A percentile compares a stretch with the other conserved stretches of the same genome.
phyloP scores from a whole-genome alignment of 1,140 invertebrate species.

The Steinernema feltiae region DNA sequence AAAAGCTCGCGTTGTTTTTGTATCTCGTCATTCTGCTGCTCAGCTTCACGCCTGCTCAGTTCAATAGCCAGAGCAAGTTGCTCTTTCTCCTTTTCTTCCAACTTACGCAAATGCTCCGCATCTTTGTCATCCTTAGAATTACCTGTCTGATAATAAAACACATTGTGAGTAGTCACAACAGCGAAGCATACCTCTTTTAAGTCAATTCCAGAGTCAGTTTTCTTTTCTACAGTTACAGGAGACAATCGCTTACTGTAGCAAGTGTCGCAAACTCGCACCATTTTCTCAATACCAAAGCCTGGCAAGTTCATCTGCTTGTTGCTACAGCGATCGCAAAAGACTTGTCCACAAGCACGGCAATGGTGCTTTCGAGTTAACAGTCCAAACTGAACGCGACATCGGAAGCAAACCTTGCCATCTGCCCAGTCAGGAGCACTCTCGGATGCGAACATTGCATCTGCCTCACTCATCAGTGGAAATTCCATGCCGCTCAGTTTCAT shows the following conservation, averaged over 20 bases:
- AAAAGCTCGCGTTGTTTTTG: slow-evolving; percentile 17
- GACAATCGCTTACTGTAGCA: slow-evolving; percentile 69
- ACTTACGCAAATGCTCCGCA: slow-evolving; percentile 38
- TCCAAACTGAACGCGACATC: slow-evolving; percentile 35
- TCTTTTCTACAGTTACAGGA: slow-evolving; percentile 10
- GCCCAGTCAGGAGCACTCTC: slow-evolving; percentile 94
- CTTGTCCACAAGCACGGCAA: slow-evolving; percentile 90
- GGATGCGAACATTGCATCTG: slow-evolving; percentile 95
- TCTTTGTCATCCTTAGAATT: slow-evolving; percentile 16
- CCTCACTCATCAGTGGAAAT: slow-evolving; percentile 86
- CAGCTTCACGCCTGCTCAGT: slow-evolving; percentile 92
- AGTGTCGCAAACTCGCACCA: slow-evolving; percentile 79
- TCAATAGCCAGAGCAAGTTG: slow-evolving; percentile 90
- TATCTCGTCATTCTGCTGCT: slow-evolving; percentile 62
- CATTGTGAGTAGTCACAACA: not conserved
- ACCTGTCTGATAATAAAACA: not conserved
- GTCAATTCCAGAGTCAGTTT: slow-evolving; percentile 12
- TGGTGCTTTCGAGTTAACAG: slow-evolving; percentile 69
- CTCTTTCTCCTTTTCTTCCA: slow-evolving; percentile 89
- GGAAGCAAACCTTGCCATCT: slow-evolving; percentile 78
- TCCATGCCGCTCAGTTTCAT: slow-evolving; percentile 66
- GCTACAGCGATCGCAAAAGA: slow-evolving; percentile 89
- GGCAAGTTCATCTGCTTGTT: slow-evolving; percentile 81
- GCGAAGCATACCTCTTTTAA: slow-evolving; percentile 7
- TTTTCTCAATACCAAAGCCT: slow-evolving; percentile 98